Evolutionary conservation across 2,888 invertebrate genomes (phyloP).

Genomic region (Proisotoma minuta): DNA sequence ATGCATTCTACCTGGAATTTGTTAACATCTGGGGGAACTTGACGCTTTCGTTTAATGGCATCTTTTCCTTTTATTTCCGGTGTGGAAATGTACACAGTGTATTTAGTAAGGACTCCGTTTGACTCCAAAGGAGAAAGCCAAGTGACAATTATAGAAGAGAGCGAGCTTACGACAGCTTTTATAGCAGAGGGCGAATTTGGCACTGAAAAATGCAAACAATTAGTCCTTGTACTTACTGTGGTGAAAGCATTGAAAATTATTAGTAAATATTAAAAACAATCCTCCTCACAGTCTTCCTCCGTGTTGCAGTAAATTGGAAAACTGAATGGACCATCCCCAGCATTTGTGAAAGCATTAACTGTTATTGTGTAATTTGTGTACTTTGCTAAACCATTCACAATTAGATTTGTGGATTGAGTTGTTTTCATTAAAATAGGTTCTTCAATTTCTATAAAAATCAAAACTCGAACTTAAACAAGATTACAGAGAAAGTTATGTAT

Average conservation of each 20-base stretch:
- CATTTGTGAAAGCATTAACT: slow-evolving; percentile 70
- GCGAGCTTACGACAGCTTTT: slow-evolving; percentile 53
- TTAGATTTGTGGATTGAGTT: slow-evolving; percentile 65
- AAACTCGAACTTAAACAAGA: background rate
- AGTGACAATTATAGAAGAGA: slow-evolving; percentile 48
- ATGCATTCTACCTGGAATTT: slow-evolving; percentile 29
- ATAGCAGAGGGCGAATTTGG: slow-evolving; percentile 53
- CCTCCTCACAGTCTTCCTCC: slow-evolving; percentile 66
- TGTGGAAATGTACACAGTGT: slow-evolving; percentile 57
- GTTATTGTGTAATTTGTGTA: slow-evolving; percentile 77
- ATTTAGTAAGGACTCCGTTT: slow-evolving; percentile 62
- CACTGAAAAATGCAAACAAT: slow-evolving; percentile 49
- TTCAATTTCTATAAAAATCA: slow-evolving; percentile 10
- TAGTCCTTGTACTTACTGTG: background rate
- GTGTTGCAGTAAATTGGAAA: slow-evolving; percentile 66
- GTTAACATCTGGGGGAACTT: slow-evolving; percentile 30
- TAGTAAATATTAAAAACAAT: too few relatives aligned
- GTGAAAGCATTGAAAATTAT: background rate
- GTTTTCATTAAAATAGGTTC: slow-evolving; percentile 31
- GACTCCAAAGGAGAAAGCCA: slow-evolving; percentile 63
- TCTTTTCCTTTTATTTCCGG: slow-evolving; percentile 18
- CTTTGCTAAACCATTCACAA: slow-evolving; percentile 66
- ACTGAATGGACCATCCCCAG: slow-evolving; percentile 69
- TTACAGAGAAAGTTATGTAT: too few relatives aligned
- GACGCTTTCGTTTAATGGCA: slow-evolving; percentile 19